These are phyloP conservation scores for Callionymus lyra DNA, from an alignment of 2,113 vertebrate species.

Conservation along the genomic window DNA sequence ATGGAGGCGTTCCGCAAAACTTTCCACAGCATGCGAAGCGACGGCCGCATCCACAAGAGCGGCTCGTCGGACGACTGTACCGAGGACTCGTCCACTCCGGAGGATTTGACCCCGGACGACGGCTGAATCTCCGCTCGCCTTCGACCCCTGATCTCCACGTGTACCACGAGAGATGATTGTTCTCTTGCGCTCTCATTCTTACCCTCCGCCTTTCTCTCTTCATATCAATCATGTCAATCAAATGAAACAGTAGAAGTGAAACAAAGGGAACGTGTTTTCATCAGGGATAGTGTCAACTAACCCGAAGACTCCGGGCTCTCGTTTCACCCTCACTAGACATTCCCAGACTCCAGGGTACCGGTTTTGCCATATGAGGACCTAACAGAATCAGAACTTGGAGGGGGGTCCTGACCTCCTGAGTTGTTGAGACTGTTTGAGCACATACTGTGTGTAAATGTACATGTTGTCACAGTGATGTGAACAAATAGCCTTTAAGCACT, in stretches of 20 bases:
- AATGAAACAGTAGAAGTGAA: conserved; percentile 37
- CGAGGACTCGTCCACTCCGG: conserved; percentile 81
- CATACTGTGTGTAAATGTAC: conserved; percentile 31
- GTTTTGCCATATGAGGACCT: conserved; percentile 32
- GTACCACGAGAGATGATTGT: too few relatives aligned
- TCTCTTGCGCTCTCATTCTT: conserved; percentile 29
- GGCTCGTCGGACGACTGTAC: conserved; percentile 83
- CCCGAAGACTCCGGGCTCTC: too few relatives aligned
- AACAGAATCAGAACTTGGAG: conserved; percentile 19
- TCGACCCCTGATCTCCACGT: conserved; percentile 26
- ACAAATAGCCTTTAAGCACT: conserved; percentile 33
- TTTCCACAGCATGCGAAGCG: conserved; percentile 97
- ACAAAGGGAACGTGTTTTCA: conserved; percentile 18
- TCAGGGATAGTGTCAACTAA: too few relatives aligned
- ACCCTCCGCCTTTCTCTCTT: conserved; percentile 33
- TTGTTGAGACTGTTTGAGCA: conserved; percentile 41
- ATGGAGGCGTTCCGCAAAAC: conserved; percentile 99
- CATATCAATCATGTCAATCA: conserved; percentile 27
- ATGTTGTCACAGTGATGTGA: conserved; percentile 25
- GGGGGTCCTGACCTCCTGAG: conserved; percentile 25
- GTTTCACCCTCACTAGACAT: too few relatives aligned
- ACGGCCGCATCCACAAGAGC: conserved; percentile 90
- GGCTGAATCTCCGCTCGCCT: conserved; percentile 39
- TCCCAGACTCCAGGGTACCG: conserved; percentile 21
- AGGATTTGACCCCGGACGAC: conserved; percentile 61